A percentile compares a stretch with the other conserved stretches of the same genome.
Evolutionary conservation across 2,113 vertebrate genomes (phyloP).

Genomic region (Setophaga petechia): DNA sequence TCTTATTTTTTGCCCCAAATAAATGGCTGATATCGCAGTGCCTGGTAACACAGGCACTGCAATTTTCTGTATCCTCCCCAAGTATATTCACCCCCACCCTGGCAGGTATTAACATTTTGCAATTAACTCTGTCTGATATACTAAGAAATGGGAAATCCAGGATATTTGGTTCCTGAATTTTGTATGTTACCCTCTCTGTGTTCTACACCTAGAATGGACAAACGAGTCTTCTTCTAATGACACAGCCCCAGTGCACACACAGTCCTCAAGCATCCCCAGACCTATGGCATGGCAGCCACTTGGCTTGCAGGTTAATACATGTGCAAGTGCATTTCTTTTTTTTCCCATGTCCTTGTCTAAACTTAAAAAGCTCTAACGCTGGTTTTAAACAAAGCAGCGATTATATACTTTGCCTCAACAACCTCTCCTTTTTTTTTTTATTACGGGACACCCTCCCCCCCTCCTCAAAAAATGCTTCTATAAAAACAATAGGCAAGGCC

Average conservation of each 20-base stretch:
- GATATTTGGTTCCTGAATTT: background rate
- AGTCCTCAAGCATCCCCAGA: background rate
- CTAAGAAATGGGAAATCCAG: background rate
- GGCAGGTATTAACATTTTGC: background rate
- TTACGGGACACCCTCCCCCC: background rate
- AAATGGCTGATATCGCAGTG: background rate
- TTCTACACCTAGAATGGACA: background rate
- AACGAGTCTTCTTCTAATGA: background rate
- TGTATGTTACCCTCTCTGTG: background rate
- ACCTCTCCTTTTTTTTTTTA: background rate
- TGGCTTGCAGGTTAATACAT: background rate
- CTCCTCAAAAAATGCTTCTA: background rate
- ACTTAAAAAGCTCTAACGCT: background rate
- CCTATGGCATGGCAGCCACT: background rate
- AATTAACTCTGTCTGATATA: background rate
- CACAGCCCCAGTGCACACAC: background rate
- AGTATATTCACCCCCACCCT: background rate
- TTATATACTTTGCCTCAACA: background rate
- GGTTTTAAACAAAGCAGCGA: background rate
- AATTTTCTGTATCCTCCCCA: background rate
- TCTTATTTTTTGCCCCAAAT: background rate
- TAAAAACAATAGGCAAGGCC: conserved; percentile 60
- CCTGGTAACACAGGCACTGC: background rate
- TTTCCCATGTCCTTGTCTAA: background rate
- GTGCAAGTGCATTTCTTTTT: background rate